A percentile compares a stretch with the other conserved stretches of the same genome.
These are phyloP conservation scores for Microctenopoma steveboyesi DNA, from an alignment of 2,797 vertebrate genomes.

Conservation along the genomic window DNA sequence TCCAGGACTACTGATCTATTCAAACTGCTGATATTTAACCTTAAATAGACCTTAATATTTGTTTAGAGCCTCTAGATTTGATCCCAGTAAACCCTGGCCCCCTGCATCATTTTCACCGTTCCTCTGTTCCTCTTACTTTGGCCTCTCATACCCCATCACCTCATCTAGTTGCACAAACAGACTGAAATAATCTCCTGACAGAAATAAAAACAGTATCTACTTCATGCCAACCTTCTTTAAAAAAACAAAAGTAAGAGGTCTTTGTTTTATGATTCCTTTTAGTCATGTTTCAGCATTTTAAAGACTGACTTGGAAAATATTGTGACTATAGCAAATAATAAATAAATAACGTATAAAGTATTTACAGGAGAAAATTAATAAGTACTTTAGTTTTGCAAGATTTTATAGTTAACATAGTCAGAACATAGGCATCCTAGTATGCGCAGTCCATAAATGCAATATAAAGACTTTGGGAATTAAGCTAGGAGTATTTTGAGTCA, in stretches of 20 bases:
- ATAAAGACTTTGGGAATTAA: no score
- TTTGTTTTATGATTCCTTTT: slow-evolving; percentile 25
- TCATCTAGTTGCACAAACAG: slow-evolving; percentile 63
- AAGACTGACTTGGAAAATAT: slow-evolving; percentile 11
- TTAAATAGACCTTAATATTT: slow-evolving; percentile 18
- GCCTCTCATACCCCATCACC: slow-evolving; percentile 54
- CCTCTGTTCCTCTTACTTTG: slow-evolving; percentile 68
- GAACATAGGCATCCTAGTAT: no score
- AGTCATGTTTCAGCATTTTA: slow-evolving; percentile 10
- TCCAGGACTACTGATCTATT: neutral
- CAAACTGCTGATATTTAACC: slow-evolving; percentile 9
- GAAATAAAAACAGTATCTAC: slow-evolving; percentile 46
- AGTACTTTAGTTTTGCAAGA: neutral
- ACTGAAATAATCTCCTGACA: slow-evolving; percentile 53
- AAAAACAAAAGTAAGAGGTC: slow-evolving; percentile 36
- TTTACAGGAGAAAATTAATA: slow-evolving; percentile 4
- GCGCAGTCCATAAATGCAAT: no score
- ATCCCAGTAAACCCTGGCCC: slow-evolving; percentile 45
- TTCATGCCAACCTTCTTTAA: slow-evolving; percentile 16
- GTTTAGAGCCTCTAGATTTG: slow-evolving; percentile 41
- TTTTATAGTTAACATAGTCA: no score
- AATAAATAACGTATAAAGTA: slow-evolving; percentile 1
- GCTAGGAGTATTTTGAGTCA: no score
- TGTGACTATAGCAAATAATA: slow-evolving; percentile 1
- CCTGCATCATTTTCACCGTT: slow-evolving; percentile 55